These are phyloP conservation scores for Cinclus cinclus DNA, from an alignment of 2,113 vertebrate species.

Conservation along the genomic window DNA sequence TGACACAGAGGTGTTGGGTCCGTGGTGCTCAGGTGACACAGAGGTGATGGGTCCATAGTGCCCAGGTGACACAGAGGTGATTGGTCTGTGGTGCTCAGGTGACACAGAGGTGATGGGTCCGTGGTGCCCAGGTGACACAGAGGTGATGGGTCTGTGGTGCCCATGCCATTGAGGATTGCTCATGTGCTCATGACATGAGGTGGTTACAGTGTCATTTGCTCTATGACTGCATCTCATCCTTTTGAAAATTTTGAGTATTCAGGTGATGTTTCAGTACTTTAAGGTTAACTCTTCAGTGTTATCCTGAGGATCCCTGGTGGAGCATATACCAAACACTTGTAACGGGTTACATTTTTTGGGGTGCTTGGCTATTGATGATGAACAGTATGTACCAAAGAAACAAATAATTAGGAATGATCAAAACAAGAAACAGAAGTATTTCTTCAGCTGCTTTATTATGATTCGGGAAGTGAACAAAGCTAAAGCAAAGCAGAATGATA, in stretches of 20 bases:
- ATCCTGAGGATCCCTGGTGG: background rate
- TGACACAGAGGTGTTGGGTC: background rate
- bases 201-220: background rate
- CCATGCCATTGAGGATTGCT: background rate
- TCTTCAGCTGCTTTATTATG: background rate
- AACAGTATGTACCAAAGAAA: background rate
- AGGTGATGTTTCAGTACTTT: background rate
- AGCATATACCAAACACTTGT: accelerated
- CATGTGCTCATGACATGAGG: accelerated
- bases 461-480: background rate
- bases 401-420: background rate
- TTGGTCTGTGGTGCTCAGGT: no score
- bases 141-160: no score
- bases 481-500: background rate
- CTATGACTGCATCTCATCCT: background rate
- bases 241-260: background rate
- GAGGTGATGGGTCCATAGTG: background rate
- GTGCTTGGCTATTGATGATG: background rate
- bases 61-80: no score
- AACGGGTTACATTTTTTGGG: accelerated
- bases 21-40: background rate
- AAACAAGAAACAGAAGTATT: background rate
- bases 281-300: background rate
- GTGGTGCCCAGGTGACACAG: background rate
- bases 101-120: background rate